phyloP scores from a whole-genome alignment of 2,888 invertebrate genomes.

The Oxystoma pomonae region DNA sequence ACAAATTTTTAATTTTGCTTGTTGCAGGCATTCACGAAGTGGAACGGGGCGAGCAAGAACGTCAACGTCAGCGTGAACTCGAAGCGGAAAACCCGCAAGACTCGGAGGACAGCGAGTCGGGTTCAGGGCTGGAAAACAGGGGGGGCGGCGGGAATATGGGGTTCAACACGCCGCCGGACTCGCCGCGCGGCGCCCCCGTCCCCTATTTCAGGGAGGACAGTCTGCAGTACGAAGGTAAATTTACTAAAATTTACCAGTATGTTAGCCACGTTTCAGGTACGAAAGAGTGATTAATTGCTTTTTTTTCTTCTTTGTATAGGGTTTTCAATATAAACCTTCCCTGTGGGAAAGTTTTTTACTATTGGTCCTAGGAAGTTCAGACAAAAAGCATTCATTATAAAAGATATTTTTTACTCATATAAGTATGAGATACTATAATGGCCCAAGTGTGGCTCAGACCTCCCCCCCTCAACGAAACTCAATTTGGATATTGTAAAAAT shows the following conservation, averaged over 20 bases:
- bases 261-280: constrained; percentile 33
- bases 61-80: constrained; percentile 56
- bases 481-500: no score
- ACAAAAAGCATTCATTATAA: no score
- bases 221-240: constrained; percentile 67
- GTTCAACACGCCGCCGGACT: constrained; percentile 89
- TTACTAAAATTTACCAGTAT: constrained; percentile 37
- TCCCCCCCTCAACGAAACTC: no score
- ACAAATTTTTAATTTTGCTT: background rate
- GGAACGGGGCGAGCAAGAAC: constrained; percentile 76
- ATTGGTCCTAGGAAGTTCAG: no score
- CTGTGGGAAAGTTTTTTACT: no score
- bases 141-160: constrained; percentile 48
- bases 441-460: no score
- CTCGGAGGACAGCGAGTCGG: constrained; percentile 63
- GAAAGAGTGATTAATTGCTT: constrained; percentile 20
- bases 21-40: constrained; percentile 77
- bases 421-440: no score
- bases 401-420: no score
- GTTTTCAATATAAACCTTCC: no score
- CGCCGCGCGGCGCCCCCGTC: constrained; percentile 70
- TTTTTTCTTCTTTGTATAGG: constrained; percentile 11
- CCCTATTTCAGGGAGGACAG: constrained; percentile 60
- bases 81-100: constrained; percentile 57
- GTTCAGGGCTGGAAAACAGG: constrained; percentile 57